Evolutionary conservation across 2,888 invertebrate species (phyloP).

Genomic region (Tetranychus piercei): DNA sequence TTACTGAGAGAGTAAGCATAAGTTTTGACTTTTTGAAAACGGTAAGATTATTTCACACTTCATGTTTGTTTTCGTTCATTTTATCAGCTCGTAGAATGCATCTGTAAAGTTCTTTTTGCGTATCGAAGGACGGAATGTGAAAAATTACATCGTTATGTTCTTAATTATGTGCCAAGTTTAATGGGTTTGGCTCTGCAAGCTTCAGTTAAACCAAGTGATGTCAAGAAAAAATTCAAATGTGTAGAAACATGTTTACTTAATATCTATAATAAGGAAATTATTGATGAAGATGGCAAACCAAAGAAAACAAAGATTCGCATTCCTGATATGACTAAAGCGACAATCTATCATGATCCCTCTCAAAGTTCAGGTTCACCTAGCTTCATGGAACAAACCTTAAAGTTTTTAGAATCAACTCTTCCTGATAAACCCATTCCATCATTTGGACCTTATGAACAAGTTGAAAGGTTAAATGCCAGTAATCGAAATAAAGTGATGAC

Average conservation of each 20-base stretch:
- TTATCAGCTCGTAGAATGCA: neutral
- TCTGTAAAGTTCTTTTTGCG: neutral
- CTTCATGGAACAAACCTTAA: neutral
- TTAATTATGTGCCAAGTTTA: neutral
- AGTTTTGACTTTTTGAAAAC: neutral
- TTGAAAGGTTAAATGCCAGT: constrained; percentile 72
- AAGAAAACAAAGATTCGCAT: constrained; percentile 51
- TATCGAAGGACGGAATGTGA: neutral
- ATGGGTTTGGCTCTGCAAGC: neutral
- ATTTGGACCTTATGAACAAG: constrained; percentile 75
- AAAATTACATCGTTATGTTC: neutral
- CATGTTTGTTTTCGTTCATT: neutral
- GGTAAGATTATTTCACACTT: neutral
- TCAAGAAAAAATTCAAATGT: constrained; percentile 7
- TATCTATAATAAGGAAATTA: constrained; percentile 70
- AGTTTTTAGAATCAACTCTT: neutral
- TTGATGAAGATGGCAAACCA: constrained; percentile 64
- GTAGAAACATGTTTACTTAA: constrained; percentile 44
- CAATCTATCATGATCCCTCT: constrained; percentile 63
- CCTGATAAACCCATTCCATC: constrained; percentile 42
- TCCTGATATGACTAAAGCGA: constrained; percentile 71
- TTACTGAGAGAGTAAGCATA: neutral
- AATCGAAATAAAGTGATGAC: constrained; percentile 65
- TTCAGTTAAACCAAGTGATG: neutral
- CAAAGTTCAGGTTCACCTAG: neutral